Base-by-base conservation (phyloP, 2,888 invertebrate species). In the Drosophila maculinotata region DNA sequence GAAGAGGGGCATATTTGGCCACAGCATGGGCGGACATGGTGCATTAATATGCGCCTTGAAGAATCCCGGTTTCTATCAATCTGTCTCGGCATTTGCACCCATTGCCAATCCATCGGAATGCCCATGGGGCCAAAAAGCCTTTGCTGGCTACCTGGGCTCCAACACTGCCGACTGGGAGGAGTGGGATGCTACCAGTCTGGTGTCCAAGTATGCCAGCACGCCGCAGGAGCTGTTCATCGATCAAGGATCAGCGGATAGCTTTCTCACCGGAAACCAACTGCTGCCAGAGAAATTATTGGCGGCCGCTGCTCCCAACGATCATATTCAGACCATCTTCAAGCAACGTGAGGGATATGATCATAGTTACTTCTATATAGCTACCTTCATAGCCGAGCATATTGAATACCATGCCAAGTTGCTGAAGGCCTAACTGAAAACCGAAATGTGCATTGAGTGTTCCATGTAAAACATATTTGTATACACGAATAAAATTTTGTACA, bases 1-100 rank as follows among this genome's bases (percentile, higher is more conserved):
- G 8, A 93, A 93, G 80, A 94, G 95, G 81, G 95, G 96, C 9
- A 96, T 97, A 64, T 95, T 95, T 94, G 97, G 96, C 0, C 96
- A 96, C 84, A 98, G 98, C 89, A 99, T 99, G 99, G 99, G 99
- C 63, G 99, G 99, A 20, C 99, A 99, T 92, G 99, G 99, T 26
- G 98, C 99, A 12, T 91, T 99, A 42, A 94, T 98, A 51, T 96
- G 96, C 88, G 96, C 96, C 4, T 92, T 99, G 36, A 96, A 97
- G 91, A 98, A 97, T 92, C 98, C 98, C 8, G 96, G 96, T 10
- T 92, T 95, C 58, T 99, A 96, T 92, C 94, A 94, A 86, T 95
- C 96, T 7, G 97, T 98, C 0, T 98, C 98, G 69, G 98, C 97
- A 4, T 99, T 99, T 93, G 95, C 99, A 3, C 98, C 99, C 0